phyloP scores from a whole-genome alignment of 2,113 vertebrate genomes.

The Vulpes vulpes region DNA sequence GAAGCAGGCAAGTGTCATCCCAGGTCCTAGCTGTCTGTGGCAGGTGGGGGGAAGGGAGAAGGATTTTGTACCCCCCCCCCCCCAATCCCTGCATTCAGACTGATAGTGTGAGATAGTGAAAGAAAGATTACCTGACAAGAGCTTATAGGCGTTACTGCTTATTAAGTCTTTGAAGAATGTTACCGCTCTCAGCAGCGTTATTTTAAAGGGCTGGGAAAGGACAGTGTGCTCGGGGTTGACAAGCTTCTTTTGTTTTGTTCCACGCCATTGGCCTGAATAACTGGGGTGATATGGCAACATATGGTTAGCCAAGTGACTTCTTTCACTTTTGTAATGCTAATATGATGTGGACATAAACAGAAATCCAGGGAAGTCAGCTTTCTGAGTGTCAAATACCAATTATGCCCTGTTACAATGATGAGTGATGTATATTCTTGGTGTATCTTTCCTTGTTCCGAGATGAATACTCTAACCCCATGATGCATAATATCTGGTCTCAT shows the following conservation, averaged over 20 bases:
- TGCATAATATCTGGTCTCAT: not conserved
- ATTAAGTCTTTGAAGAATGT: slow-evolving; percentile 68
- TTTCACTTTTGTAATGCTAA: slow-evolving; percentile 47
- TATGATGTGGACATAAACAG: not conserved
- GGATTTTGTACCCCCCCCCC: not conserved
- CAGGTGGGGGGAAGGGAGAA: not conserved
- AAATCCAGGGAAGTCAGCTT: not conserved
- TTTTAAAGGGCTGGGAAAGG: slow-evolving; percentile 50
- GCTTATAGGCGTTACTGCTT: not conserved
- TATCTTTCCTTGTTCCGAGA: not conserved
- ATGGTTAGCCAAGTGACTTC: slow-evolving; percentile 39
- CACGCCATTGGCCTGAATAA: slow-evolving; percentile 66
- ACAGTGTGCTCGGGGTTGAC: not conserved
- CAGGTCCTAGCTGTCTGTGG: slow-evolving; percentile 1
- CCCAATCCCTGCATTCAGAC: not conserved
- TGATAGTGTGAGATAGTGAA: slow-evolving; percentile 54
- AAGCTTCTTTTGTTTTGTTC: slow-evolving; percentile 64
- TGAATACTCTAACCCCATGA: not conserved
- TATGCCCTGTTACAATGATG: not conserved
- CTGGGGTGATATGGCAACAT: slow-evolving; percentile 50
- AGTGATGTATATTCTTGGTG: not conserved
- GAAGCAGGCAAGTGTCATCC: slow-evolving; percentile 45
- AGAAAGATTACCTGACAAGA: slow-evolving; percentile 53
- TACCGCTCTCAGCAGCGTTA: slow-evolving; percentile 1
- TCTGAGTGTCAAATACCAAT: slow-evolving; percentile 8